Percentiles rank a stretch among this genome's conserved stretches.
phyloP scores from a whole-genome alignment of 2,113 vertebrate genomes.

The Haemorhous mexicanus region DNA sequence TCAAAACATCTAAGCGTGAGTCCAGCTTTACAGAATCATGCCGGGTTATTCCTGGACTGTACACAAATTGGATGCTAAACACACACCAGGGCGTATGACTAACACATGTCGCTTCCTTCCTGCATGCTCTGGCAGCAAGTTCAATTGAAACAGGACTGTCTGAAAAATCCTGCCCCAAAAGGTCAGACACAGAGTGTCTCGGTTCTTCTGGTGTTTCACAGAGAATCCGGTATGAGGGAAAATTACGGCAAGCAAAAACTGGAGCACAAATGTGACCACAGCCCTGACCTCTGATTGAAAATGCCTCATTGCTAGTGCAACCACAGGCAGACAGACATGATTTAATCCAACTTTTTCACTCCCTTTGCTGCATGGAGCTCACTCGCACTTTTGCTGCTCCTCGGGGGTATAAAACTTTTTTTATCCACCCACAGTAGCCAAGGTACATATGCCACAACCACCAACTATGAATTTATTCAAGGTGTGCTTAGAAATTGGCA shows the following conservation, averaged over 20 bases:
- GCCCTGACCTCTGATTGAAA: constrained; percentile 65
- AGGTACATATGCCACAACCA: constrained; percentile 28
- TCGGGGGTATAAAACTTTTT: background rate
- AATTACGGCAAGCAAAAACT: constrained; percentile 50
- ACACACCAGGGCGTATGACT: constrained; percentile 54
- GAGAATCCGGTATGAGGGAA: constrained; percentile 54
- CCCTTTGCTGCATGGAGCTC: background rate
- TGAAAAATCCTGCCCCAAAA: constrained; percentile 59
- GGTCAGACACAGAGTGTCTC: constrained; percentile 54
- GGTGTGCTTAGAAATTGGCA: constrained; percentile 30
- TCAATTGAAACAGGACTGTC: constrained; percentile 58
- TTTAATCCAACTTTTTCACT: constrained; percentile 62
- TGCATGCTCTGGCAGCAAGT: constrained; percentile 55
- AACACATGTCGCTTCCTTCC: constrained; percentile 77
- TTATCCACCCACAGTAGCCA: constrained; percentile 31
- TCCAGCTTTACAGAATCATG: constrained; percentile 30
- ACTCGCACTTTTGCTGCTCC: background rate
- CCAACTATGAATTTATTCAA: constrained; percentile 49
- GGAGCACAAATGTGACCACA: constrained; percentile 63
- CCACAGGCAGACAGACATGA: constrained; percentile 66
- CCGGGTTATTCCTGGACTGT: constrained; percentile 30
- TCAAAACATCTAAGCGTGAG: constrained; percentile 27
- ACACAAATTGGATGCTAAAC: constrained; percentile 49
- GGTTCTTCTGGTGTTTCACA: constrained; percentile 47
- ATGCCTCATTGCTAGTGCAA: constrained; percentile 59